Evolutionary conservation across 2,113 vertebrate species (phyloP).

Genomic region (Macaca nemestrina): DNA sequence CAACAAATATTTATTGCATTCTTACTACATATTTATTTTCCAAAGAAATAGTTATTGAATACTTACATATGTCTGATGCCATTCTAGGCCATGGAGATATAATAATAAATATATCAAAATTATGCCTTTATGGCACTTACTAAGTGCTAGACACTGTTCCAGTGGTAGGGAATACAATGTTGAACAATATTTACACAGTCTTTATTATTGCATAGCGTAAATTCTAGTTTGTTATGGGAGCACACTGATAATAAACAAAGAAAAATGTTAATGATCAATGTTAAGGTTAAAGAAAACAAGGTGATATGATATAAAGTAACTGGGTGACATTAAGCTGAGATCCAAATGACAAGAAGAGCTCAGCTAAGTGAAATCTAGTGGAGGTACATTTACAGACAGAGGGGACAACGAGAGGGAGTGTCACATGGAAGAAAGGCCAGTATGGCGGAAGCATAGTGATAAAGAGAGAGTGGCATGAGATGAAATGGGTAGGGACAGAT

Average conservation of each 20-base stretch:
- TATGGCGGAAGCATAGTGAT: not conserved
- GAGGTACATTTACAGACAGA: not conserved
- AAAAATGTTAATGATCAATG: not conserved
- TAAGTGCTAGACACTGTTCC: not conserved
- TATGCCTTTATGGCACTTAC: not conserved
- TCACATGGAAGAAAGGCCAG: not conserved
- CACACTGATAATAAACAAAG: not conserved
- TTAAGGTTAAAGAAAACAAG: constrained; percentile 14
- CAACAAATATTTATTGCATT: not conserved
- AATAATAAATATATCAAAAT: not conserved
- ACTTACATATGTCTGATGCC: not conserved
- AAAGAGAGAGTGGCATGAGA: not conserved
- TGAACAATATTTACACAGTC: not conserved
- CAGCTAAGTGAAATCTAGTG: not conserved
- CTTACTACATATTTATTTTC: not conserved
- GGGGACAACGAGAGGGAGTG: not conserved
- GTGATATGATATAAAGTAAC: not conserved
- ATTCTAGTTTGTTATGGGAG: not conserved
- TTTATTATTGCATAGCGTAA: not conserved
- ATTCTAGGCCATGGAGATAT: not conserved
- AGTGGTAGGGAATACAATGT: not conserved
- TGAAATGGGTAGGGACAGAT: not conserved
- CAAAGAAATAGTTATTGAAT: not conserved
- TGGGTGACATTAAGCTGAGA: not conserved
- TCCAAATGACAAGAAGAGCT: not conserved